Evolutionary conservation across 2,888 invertebrate genomes (phyloP), one percentile per base, ranked within the genome.

Genomic region (Endomychus coccineus): DNA sequence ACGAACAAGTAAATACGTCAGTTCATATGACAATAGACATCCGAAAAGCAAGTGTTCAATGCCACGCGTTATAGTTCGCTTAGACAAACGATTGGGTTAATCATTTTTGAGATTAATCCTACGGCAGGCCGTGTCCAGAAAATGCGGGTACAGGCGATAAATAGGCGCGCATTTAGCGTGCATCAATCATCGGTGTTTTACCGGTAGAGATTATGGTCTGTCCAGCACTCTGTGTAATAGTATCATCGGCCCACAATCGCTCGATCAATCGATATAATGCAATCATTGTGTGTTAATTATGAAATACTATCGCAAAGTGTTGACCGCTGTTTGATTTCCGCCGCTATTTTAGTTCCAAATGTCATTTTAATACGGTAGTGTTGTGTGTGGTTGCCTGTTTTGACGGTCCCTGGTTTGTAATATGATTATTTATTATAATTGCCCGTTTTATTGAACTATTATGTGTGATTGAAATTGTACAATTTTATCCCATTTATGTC

Each of bases 281-380:
- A 61, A 62, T 61, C 59, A 59, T 58, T 55, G 55, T 52, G 54
- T 54, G 58, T 59, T 60, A 62, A 62, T 36, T 36, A 36, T 36
- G 25, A 36, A 36, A 36, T 30, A 36, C 29, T 36, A 30, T 11
- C 16, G 24, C 30, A 30, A 34, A 36, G n/a, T n/a, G n/a, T 60
- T 59, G 59, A 59, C 59, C 58, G 57, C 58, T 53, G 60, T 60
- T 59, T 59, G 59, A 59, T 59, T 58, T 59, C 56, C 59, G 56
- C 51, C 56, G 53, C 56, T 55, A 52, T 57, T 60, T 59, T 57
- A 57, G 58, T 56, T 55, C 50, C 47, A 51, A 59, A 58, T 54
- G 57, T 54, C 56, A 58, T 57, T 57, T 59, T 58, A 57, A 56
- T 56, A 52, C 49, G 50, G 51, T 54, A 50, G 51, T 50, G 53